phyloP scores from a whole-genome alignment of 2,113 vertebrate species.

The Hystrix cristata region DNA sequence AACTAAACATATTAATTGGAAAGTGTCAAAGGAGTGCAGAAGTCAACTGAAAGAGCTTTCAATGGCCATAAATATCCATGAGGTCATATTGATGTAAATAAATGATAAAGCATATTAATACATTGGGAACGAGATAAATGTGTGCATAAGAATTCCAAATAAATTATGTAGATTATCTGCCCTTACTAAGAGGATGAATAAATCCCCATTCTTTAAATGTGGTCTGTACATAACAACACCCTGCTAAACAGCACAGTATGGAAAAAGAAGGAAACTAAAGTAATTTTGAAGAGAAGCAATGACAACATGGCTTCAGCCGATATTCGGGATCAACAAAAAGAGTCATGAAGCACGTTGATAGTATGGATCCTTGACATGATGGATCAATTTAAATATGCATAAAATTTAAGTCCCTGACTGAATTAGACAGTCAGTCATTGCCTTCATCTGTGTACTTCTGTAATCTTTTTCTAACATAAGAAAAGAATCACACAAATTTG shows the following conservation, averaged over 20 bases:
- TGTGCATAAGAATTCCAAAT: neutral
- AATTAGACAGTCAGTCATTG: neutral
- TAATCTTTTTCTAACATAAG: neutral
- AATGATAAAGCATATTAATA: neutral
- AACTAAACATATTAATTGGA: neutral
- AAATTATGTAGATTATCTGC: neutral
- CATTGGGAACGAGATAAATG: neutral
- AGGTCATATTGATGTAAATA: neutral
- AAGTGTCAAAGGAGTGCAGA: neutral
- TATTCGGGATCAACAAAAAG: neutral
- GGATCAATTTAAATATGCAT: neutral
- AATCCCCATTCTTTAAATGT: neutral
- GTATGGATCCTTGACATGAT: neutral
- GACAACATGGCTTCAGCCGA: neutral
- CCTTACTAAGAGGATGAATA: neutral
- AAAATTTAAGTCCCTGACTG: neutral
- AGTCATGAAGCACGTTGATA: neutral
- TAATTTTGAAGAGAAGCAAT: neutral
- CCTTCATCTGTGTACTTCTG: neutral
- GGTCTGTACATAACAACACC: neutral
- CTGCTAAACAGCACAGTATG: neutral
- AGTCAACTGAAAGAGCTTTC: neutral
- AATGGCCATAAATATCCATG: neutral
- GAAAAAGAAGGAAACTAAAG: neutral
- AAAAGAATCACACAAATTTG: neutral